Percentiles rank a stretch among this genome's conserved stretches.
These are phyloP conservation scores for Cherax destructor DNA, from an alignment of 1,140 invertebrate species.

Conservation along the genomic window DNA sequence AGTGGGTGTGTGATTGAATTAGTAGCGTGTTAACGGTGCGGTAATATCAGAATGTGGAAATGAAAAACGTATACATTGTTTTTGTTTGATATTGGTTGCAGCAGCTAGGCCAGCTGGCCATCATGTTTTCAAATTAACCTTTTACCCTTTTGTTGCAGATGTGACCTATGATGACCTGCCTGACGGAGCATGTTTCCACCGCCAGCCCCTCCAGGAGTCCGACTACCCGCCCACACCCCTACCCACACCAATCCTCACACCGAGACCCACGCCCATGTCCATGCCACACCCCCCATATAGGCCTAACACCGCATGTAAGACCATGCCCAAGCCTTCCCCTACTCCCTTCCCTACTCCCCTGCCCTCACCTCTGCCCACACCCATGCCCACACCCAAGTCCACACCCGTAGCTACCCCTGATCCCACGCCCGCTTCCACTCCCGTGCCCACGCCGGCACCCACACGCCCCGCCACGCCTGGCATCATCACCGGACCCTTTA, in stretches of 20 bases:
- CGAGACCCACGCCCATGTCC: background rate
- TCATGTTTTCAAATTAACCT: background rate
- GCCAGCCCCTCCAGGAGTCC: conserved; percentile 25
- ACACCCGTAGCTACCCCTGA: conserved; percentile 20
- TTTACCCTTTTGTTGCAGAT: conserved; percentile 10
- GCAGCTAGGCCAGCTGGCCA: too few relatives aligned
- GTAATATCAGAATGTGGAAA: too few relatives aligned
- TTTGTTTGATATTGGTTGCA: too few relatives aligned
- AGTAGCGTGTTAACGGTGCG: too few relatives aligned
- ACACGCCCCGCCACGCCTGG: conserved; percentile 33
- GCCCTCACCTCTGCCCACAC: conserved; percentile 22
- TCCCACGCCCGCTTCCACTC: conserved; percentile 12
- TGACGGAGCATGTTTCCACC: conserved; percentile 53
- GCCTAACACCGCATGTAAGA: background rate
- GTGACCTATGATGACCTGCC: conserved; percentile 64
- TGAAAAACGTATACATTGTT: too few relatives aligned
- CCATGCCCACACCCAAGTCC: conserved; percentile 31
- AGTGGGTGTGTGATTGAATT: too few relatives aligned
- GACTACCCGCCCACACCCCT: conserved; percentile 53
- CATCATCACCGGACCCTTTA: conserved; percentile 47
- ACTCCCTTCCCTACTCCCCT: background rate
- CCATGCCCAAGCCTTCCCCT: background rate
- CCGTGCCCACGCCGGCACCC: conserved; percentile 3
- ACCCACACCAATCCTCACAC: conserved; percentile 37
- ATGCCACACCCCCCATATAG: background rate